phyloP scores from a whole-genome alignment of 2,888 invertebrate genomes.

The Agonopterix arenella region DNA sequence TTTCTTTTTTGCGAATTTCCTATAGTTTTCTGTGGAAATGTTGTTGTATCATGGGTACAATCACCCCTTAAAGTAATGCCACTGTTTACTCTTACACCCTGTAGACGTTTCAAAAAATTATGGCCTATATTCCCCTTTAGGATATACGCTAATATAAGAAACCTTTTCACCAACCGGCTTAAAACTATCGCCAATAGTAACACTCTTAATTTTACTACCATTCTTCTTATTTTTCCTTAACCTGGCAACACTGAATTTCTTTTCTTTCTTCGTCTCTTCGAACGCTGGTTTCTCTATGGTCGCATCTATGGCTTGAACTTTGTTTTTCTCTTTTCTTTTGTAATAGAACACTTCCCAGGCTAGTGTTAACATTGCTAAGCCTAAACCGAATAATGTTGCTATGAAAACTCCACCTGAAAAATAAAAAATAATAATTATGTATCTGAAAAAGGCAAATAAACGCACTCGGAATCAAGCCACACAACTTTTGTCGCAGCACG shows the following conservation, averaged over 20 bases:
- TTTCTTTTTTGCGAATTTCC: no score
- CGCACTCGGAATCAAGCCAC: no score
- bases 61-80: no score
- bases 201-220: constrained; percentile 27
- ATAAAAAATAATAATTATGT: constrained; percentile 1
- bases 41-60: no score
- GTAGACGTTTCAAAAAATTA: constrained; percentile 18
- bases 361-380: constrained; percentile 89
- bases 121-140: constrained; percentile 48
- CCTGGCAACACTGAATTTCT: constrained; percentile 24
- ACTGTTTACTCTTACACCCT: no score
- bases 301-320: constrained; percentile 29
- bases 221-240: constrained; percentile 26
- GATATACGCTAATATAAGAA: constrained; percentile 60
- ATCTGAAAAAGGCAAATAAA: neutral
- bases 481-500: no score
- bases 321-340: constrained; percentile 70
- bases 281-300: constrained; percentile 33
- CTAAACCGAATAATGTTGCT: constrained; percentile 90
- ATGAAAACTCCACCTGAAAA: constrained; percentile 90
- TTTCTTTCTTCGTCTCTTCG: constrained; percentile 25
- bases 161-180: constrained; percentile 52
- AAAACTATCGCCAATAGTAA: constrained; percentile 67
- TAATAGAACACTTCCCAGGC: constrained; percentile 90
- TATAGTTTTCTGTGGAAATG: no score